Percentiles rank a stretch among this genome's conserved stretches.
Evolutionary conservation across 2,113 vertebrate species (phyloP).

Genomic region (Varanus salvator): DNA sequence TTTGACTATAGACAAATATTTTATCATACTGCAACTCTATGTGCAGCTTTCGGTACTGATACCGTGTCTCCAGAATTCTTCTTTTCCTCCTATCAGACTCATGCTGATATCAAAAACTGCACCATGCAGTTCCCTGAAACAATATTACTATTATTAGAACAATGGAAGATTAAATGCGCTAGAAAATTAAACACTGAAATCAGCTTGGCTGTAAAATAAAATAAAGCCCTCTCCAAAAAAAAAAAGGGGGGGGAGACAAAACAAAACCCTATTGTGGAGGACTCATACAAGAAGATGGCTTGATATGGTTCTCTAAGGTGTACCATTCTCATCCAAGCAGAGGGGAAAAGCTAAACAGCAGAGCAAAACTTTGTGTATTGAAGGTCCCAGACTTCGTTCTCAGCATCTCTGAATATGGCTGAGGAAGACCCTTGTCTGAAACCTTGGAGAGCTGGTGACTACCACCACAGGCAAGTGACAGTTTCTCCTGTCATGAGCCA

Average conservation of each 20-base stretch:
- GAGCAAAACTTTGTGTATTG: too few species aligned
- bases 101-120: neutral
- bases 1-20: neutral
- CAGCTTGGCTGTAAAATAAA: neutral
- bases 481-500: too few species aligned
- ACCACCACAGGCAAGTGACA: too few species aligned
- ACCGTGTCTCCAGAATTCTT: neutral
- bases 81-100: neutral
- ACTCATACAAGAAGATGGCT: neutral
- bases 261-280: too few species aligned
- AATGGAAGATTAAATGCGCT: neutral
- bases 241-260: too few species aligned
- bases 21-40: neutral
- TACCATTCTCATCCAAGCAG: neutral
- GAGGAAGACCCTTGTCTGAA: too few species aligned
- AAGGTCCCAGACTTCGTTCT: too few species aligned
- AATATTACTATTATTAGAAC: neutral
- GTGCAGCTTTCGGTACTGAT: neutral
- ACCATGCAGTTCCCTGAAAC: neutral
- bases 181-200: conserved; percentile 25
- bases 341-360: neutral
- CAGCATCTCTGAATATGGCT: too few species aligned
- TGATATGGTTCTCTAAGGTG: neutral
- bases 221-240: too few species aligned
- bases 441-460: too few species aligned